Percentiles rank a stretch among this genome's conserved stretches.
phyloP scores from a whole-genome alignment of 2,797 vertebrate species.

The Clarias platycephalus region DNA sequence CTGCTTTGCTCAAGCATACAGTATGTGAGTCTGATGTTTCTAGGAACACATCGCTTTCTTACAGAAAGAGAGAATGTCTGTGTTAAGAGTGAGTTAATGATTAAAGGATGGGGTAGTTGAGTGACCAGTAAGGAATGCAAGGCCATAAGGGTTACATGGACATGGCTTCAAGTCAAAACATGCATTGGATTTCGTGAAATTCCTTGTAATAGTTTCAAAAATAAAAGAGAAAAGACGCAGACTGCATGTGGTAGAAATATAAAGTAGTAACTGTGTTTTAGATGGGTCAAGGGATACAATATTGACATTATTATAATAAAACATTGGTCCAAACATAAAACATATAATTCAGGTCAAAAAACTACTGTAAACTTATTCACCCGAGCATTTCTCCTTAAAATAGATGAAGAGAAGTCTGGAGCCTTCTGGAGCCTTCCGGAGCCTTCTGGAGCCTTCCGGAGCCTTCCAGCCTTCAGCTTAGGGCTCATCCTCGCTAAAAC shows the following conservation, averaged over 20 bases:
- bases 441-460: background rate
- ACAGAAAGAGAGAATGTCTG: background rate
- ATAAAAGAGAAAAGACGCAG: background rate
- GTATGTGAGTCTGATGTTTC: slow-evolving; percentile 1
- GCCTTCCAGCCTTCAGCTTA: slow-evolving; percentile 3
- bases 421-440: background rate
- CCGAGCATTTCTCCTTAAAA: background rate
- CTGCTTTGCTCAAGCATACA: background rate
- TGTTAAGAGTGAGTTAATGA: slow-evolving; percentile 42
- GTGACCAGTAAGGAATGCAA: slow-evolving; percentile 46
- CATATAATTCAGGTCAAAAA: background rate
- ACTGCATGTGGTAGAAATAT: background rate
- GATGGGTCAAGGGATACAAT: background rate
- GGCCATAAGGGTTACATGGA: slow-evolving; percentile 36
- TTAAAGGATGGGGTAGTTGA: slow-evolving; percentile 44
- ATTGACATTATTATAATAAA: background rate
- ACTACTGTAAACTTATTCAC: background rate
- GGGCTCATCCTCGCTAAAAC: slow-evolving; percentile 24
- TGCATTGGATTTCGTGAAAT: slow-evolving; percentile 2
- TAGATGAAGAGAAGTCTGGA: background rate
- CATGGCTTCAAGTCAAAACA: slow-evolving; percentile 15
- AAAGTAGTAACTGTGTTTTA: background rate
- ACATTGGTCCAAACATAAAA: background rate
- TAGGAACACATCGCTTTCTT: background rate
- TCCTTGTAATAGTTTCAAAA: background rate